phyloP scores from a whole-genome alignment of 2,113 vertebrate species.

The Sterrhoptilus dennistouni region DNA sequence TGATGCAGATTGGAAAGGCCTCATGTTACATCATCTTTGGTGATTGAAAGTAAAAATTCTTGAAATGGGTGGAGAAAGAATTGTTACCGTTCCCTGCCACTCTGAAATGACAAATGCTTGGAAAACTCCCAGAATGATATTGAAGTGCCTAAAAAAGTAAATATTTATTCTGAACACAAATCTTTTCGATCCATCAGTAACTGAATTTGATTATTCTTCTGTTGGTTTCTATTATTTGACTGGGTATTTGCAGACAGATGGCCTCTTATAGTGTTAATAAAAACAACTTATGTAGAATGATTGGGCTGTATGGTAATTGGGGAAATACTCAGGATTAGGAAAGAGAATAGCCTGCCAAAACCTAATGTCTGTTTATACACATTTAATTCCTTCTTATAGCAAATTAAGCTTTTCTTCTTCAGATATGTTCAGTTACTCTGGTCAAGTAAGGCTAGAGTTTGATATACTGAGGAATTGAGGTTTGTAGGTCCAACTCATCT shows the following conservation, averaged over 20 bases:
- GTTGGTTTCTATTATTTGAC: constrained; percentile 34
- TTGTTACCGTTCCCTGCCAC: neutral
- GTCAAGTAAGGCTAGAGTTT: neutral
- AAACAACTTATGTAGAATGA: constrained; percentile 47
- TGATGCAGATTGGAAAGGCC: neutral
- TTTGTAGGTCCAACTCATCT: neutral
- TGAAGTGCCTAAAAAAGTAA: constrained; percentile 35
- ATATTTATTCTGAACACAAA: constrained; percentile 29
- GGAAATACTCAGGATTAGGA: constrained; percentile 33
- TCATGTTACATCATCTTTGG: constrained; percentile 20
- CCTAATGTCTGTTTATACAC: constrained; percentile 46
- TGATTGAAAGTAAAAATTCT: constrained; percentile 40
- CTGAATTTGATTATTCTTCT: constrained; percentile 27
- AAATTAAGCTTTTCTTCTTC: constrained; percentile 33
- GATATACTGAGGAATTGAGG: neutral
- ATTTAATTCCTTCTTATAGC: constrained; percentile 34
- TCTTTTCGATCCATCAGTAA: constrained; percentile 25
- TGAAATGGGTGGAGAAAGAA: constrained; percentile 34
- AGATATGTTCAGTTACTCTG: neutral
- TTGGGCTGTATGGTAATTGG: constrained; percentile 21
- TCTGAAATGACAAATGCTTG: constrained; percentile 23
- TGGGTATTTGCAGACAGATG: constrained; percentile 55
- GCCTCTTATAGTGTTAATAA: constrained; percentile 46
- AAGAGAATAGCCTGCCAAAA: constrained; percentile 48
- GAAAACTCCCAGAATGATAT: neutral